Conservation (phyloP, 2,113 vertebrate genomes). For the Ctenodactylus gundi region DNA sequence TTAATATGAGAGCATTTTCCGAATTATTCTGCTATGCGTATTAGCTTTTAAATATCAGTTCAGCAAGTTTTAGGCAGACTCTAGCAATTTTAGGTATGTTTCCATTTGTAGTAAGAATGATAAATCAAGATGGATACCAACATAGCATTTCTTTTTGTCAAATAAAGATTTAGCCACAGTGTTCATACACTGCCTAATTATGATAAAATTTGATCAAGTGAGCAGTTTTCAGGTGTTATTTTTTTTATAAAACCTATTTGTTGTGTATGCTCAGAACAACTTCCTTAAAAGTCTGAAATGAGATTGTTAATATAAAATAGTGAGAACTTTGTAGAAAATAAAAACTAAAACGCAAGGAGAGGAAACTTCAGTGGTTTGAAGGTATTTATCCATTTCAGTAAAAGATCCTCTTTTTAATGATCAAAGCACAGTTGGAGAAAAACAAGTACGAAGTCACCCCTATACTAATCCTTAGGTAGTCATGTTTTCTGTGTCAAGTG, state of each 20-base stretch:
- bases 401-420: background rate
- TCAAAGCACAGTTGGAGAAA: background rate
- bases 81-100: background rate
- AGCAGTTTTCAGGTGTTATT: background rate
- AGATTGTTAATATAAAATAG: conserved; percentile 10
- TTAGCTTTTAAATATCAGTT: background rate
- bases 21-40: background rate
- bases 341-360: background rate
- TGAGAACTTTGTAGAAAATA: conserved; percentile 21
- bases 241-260: background rate
- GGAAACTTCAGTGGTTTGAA: background rate
- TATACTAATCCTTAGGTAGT: background rate
- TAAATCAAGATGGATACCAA: background rate
- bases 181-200: background rate
- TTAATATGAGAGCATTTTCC: background rate
- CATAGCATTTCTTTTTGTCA: background rate
- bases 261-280: conserved; percentile 7
- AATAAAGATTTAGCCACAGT: background rate
- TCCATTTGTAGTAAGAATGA: background rate
- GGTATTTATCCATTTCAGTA: background rate
- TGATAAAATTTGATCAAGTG: background rate
- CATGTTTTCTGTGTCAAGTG: background rate
- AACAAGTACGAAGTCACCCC: background rate
- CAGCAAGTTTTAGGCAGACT: background rate
- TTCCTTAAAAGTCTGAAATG: conserved; percentile 9